A percentile compares a stretch with the other conserved stretches of the same genome.
Evolutionary conservation across 2,797 vertebrate genomes (phyloP).

Genomic region (Tadarida brasiliensis): DNA sequence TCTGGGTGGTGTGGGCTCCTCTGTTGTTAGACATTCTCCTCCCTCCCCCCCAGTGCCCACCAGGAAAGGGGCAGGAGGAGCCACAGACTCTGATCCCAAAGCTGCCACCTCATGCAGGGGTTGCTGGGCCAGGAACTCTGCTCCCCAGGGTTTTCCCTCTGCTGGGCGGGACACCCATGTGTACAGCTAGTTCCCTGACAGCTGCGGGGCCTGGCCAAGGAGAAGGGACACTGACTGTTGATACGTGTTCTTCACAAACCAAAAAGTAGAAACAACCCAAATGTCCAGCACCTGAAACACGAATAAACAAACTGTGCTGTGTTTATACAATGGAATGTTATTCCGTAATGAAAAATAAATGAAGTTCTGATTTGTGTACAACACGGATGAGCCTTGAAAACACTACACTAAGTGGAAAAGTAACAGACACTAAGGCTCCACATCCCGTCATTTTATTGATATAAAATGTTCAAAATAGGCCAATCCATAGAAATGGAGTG

Average conservation of each 20-base stretch:
- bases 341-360: background rate
- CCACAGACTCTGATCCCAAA: background rate
- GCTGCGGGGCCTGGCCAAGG: background rate
- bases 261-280: background rate
- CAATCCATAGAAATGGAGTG: background rate
- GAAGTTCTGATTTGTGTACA: background rate
- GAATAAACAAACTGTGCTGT: background rate
- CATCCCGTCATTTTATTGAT: background rate
- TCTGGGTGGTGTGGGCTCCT: background rate
- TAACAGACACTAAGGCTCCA: background rate
- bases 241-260: background rate
- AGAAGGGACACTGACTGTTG: background rate
- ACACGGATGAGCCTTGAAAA: background rate
- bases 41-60: background rate
- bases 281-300: background rate
- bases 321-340: background rate
- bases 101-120: background rate
- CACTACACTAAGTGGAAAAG: background rate
- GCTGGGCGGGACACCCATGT: background rate
- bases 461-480: background rate
- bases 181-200: background rate
- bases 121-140: background rate
- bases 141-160: background rate
- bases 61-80: background rate
- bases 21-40: background rate